Percentiles rank a stretch among this genome's conserved stretches.
Conservation (phyloP, 2,888 invertebrate species). For the Lobophora halterata region DNA sequence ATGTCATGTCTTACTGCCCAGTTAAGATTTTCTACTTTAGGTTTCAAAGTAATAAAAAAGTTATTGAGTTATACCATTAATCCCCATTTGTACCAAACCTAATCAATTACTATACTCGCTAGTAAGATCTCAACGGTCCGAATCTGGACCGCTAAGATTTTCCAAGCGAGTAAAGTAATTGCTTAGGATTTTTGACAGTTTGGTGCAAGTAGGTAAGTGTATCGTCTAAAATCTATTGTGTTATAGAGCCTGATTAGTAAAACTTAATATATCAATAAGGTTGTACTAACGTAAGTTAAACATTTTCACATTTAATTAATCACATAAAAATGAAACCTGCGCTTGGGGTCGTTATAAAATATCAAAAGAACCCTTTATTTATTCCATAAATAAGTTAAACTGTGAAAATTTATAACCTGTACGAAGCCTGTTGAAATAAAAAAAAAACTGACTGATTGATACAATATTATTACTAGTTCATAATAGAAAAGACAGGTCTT, state of each 20-base stretch:
- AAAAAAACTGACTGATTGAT: conserved; percentile 22
- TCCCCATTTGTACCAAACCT: no score
- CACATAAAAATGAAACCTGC: conserved; percentile 6
- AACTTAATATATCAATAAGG: conserved; percentile 33
- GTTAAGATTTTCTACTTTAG: no score
- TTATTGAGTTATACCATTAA: no score
- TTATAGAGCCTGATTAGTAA: conserved; percentile 6
- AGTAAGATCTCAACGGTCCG: no score
- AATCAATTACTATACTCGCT: not conserved
- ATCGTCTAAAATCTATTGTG: not conserved
- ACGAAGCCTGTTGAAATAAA: conserved; percentile 2
- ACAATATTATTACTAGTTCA: conserved; percentile 10
- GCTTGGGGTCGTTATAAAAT: conserved; percentile 6
- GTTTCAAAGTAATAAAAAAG: no score
- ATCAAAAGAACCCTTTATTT: not conserved
- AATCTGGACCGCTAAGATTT: no score
- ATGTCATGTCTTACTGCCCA: no score
- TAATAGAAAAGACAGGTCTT: no score
- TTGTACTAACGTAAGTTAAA: conserved; percentile 40
- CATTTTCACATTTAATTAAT: conserved; percentile 3
- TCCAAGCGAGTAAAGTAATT: no score
- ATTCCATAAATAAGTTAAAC: not conserved
- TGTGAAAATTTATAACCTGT: no score
- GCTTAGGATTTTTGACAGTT: no score
- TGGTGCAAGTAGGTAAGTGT: no score